These are phyloP conservation scores for Mimas tiliae DNA, from an alignment of 2,888 invertebrate genomes.

Conservation along the genomic window DNA sequence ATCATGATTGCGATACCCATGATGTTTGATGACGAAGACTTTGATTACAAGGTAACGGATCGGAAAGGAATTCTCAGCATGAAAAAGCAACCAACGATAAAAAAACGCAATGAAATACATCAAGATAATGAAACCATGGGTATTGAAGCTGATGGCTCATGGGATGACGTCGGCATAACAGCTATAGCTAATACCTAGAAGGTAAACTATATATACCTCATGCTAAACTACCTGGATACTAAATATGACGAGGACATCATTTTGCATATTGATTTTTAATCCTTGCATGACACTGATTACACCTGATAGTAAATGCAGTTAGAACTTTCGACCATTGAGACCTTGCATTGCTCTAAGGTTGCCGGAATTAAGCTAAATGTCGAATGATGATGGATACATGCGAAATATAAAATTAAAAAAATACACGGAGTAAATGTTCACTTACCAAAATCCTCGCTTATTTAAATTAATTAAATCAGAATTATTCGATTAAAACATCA, in stretches of 20 bases:
- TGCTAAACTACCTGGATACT: constrained; percentile 55
- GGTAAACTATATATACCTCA: constrained; percentile 45
- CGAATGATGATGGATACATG: constrained; percentile 54
- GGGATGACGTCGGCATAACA: constrained; percentile 46
- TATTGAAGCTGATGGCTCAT: constrained; percentile 55
- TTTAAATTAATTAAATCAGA: constrained; percentile 29
- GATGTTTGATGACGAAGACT: constrained; percentile 54
- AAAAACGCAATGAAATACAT: constrained; percentile 51
- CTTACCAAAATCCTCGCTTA: constrained; percentile 54
- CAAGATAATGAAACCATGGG: constrained; percentile 44
- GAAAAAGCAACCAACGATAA: constrained; percentile 57
- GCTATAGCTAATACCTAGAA: constrained; percentile 30
- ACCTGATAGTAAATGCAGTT: background rate
- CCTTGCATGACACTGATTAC: background rate
- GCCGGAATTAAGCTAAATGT: background rate
- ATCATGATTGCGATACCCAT: background rate
- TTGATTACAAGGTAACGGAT: constrained; percentile 41
- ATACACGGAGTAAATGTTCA: constrained; percentile 41
- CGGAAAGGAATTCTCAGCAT: constrained; percentile 42
- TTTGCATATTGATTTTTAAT: background rate
- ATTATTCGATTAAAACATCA: constrained; percentile 36
- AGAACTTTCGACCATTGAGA: background rate
- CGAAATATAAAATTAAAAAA: constrained; percentile 46
- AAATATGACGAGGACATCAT: constrained; percentile 29
- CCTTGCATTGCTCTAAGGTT: background rate